A percentile compares a stretch with the other conserved stretches of the same genome.
Conservation (phyloP, 2,797 vertebrate genomes). For the Bovichtus diacanthus region DNA sequence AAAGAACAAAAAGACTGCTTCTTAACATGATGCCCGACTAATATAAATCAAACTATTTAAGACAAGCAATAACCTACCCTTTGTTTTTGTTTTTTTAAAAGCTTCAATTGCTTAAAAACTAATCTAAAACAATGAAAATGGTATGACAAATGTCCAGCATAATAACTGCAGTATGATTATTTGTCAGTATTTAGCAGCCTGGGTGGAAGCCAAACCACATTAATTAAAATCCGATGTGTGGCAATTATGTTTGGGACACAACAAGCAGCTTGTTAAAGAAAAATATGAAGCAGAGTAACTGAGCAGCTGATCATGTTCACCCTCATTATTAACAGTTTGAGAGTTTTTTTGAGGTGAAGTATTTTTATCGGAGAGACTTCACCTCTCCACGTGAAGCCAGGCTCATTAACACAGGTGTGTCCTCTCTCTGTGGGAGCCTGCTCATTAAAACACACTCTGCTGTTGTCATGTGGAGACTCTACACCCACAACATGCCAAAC, state of each 20-base stretch:
- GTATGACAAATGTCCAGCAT: background rate
- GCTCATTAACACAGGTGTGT: conserved; percentile 39
- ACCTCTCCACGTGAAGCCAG: background rate
- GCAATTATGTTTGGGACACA: background rate
- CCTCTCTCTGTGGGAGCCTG: background rate
- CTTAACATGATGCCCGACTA: background rate
- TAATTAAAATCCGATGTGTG: conserved; percentile 7
- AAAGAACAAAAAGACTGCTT: too few relatives aligned
- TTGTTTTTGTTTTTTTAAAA: background rate
- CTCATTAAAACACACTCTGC: conserved; percentile 31
- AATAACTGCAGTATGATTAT: background rate
- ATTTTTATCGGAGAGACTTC: background rate
- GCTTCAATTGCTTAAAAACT: background rate
- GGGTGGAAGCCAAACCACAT: background rate
- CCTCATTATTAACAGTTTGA: background rate
- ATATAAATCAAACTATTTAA: background rate
- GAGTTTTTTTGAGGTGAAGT: background rate
- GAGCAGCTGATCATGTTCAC: background rate
- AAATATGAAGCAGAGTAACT: background rate
- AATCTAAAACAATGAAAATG: background rate
- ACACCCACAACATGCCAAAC: conserved; percentile 26
- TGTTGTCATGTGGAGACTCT: conserved; percentile 6
- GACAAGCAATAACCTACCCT: background rate
- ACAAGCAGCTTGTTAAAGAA: conserved; percentile 11
- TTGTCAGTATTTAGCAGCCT: background rate